phyloP scores from a whole-genome alignment of 2,888 invertebrate species.

The Unio pictorum region DNA sequence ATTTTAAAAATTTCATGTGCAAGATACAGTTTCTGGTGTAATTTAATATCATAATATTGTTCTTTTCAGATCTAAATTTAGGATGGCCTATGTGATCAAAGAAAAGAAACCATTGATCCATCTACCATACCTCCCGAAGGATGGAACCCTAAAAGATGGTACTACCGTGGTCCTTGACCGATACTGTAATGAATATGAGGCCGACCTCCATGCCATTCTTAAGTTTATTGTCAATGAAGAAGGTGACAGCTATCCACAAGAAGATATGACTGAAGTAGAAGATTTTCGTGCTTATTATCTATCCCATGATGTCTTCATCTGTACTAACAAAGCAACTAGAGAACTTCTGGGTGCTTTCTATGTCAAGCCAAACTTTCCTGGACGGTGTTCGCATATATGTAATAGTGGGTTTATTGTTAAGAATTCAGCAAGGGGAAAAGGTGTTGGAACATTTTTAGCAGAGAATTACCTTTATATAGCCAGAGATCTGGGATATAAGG shows the following conservation, averaged over 20 bases:
- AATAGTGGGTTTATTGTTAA: conserved; percentile 48
- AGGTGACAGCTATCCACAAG: conserved; percentile 43
- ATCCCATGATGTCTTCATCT: conserved; percentile 44
- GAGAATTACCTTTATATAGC: conserved; percentile 38
- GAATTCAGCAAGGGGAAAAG: conserved; percentile 25
- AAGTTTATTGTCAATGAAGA: conserved; percentile 37
- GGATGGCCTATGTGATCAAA: conserved; percentile 42
- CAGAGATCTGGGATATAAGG: conserved; percentile 44
- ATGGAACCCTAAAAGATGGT: conserved; percentile 22
- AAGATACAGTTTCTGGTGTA: too few relatives aligned
- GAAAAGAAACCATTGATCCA: conserved; percentile 18
- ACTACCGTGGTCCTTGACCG: conserved; percentile 21
- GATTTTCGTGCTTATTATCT: conserved; percentile 45
- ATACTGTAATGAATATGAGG: conserved; percentile 29
- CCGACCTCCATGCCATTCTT: conserved; percentile 33
- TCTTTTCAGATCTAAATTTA: background rate
- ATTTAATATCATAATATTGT: too few relatives aligned
- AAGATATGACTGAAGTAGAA: conserved; percentile 32
- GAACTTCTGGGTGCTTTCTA: conserved; percentile 45
- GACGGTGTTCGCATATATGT: conserved; percentile 47
- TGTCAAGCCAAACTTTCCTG: conserved; percentile 53
- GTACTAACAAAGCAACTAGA: conserved; percentile 17
- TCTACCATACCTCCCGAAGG: conserved; percentile 32
- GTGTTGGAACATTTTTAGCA: conserved; percentile 38
- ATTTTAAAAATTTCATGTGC: too few relatives aligned